Conservation (phyloP, 2,888 invertebrate genomes). For the Apodemia zela region DNA sequence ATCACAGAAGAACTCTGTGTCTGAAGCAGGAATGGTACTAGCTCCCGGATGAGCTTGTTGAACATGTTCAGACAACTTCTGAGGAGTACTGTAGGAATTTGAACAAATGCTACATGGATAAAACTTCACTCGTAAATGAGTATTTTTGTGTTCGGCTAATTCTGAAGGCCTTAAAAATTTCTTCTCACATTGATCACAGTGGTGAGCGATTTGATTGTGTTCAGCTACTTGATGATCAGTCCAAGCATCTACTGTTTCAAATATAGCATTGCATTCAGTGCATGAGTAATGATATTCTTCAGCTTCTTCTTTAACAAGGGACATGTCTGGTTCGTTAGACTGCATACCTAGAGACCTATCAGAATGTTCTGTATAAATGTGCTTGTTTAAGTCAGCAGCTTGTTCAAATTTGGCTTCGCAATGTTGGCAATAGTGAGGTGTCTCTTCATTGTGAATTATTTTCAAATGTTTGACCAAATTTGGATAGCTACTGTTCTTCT, state of each 20-base stretch:
- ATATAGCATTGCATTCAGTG: conserved; percentile 81
- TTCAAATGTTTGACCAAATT: conserved; percentile 81
- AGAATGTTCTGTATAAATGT: conserved; percentile 80
- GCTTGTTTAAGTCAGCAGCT: conserved; percentile 78
- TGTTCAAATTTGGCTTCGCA: conserved; percentile 80
- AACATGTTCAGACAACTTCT: conserved; percentile 79
- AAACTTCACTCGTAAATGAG: conserved; percentile 83
- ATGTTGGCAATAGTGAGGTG: conserved; percentile 79
- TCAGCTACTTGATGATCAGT: conserved; percentile 79
- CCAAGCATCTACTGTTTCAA: conserved; percentile 78
- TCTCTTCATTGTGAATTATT: conserved; percentile 68
- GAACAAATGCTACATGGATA: conserved; percentile 81
- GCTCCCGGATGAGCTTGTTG: conserved; percentile 70
- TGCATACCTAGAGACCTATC: conserved; percentile 55
- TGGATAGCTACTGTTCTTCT: conserved; percentile 76
- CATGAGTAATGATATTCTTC: conserved; percentile 81
- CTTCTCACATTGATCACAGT: conserved; percentile 83
- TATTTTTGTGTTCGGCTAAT: conserved; percentile 83
- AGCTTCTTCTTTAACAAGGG: conserved; percentile 70
- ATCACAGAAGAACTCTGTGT: conserved; percentile 75
- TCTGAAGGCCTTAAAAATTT: conserved; percentile 81
- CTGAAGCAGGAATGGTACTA: conserved; percentile 41
- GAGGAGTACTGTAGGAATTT: conserved; percentile 82
- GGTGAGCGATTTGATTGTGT: conserved; percentile 75
- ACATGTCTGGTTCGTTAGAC: conserved; percentile 58